phyloP scores from a whole-genome alignment of 1,140 invertebrate species.

The Magallana ariakensis region DNA sequence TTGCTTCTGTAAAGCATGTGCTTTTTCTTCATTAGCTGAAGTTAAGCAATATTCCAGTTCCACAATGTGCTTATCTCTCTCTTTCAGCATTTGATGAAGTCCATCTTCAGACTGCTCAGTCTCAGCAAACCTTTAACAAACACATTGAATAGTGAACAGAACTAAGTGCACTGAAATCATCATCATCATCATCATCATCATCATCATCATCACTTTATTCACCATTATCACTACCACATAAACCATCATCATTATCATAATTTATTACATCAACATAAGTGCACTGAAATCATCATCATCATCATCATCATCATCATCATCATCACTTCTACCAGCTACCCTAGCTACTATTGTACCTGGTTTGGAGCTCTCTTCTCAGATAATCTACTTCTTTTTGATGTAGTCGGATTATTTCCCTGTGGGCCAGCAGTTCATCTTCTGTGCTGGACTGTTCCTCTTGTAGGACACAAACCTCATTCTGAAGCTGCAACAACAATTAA shows the following conservation, averaged over 20 bases:
- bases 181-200: background rate
- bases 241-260: background rate
- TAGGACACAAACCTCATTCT: constrained; percentile 64
- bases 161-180: background rate
- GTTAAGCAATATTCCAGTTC: constrained; percentile 66
- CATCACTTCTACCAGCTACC: background rate
- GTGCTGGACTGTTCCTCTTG: constrained; percentile 71
- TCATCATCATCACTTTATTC: background rate
- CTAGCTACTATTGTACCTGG: constrained; percentile 63
- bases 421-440: constrained; percentile 77
- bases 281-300: no score
- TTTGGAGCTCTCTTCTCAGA: constrained; percentile 69
- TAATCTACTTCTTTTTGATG: constrained; percentile 77
- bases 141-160: background rate
- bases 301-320: background rate
- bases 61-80: constrained; percentile 72
- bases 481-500: constrained; percentile 55
- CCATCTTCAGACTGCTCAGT: constrained; percentile 21
- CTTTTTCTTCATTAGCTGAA: constrained; percentile 66
- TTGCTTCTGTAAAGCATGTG: constrained; percentile 57
- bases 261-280: background rate
- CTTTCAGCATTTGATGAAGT: constrained; percentile 63
- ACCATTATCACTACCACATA: background rate
- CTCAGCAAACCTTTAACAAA: background rate
- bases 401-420: constrained; percentile 77